Base-by-base conservation (phyloP, 2,797 vertebrate genomes). In the Bradypodion ventrale region DNA sequence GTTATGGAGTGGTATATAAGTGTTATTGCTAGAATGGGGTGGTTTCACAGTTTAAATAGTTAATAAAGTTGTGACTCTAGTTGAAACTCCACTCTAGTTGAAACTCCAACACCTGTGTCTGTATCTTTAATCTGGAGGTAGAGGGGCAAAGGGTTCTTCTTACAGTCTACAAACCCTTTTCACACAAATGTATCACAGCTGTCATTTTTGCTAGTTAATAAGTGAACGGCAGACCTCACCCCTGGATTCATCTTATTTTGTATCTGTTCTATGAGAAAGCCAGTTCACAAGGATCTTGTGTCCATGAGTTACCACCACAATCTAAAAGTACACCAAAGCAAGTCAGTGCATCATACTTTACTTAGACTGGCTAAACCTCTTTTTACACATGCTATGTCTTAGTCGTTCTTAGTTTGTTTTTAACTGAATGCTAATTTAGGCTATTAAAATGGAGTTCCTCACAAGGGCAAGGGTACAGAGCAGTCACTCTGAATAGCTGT, bases 401-500 rank as follows among this genome's bases (percentile, higher is more conserved):
- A 49, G 63, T 76, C 29, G 32, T 60, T 81, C 49, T 52, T 66
- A 40, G 13, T 68, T 85, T 76, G 56, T 70, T 29, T 75, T 80
- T 35, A n/a, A 74, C 82, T 73, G 81, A 81, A 59, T 63, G 63
- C 87, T 76, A 32, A 77, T 80, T 83, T 89, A 40, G 37, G 25
- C 29, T 32, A 78, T 35, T 52, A 87, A 87, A 90, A 81, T 87
- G 89, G 87, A 70, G 79, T 90, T 86, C 82, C 56, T 10, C 56
- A 29, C 78, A 89, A 87, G 87, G 82, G 72, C 86, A 85, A 83
- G n/a, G 72, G 60, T 75, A 29, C 66, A 74, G 29, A 87, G 90
- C 78, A 83, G 89, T 88, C 80, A 65, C 85, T 83, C 88, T 91
- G 89, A 91, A 90, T 84, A 91, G 86, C 91, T 88, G 15, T 56